Percentiles rank a stretch among this genome's conserved stretches.
Conservation (phyloP, 2,888 invertebrate genomes). For the Dioctria linearis region DNA sequence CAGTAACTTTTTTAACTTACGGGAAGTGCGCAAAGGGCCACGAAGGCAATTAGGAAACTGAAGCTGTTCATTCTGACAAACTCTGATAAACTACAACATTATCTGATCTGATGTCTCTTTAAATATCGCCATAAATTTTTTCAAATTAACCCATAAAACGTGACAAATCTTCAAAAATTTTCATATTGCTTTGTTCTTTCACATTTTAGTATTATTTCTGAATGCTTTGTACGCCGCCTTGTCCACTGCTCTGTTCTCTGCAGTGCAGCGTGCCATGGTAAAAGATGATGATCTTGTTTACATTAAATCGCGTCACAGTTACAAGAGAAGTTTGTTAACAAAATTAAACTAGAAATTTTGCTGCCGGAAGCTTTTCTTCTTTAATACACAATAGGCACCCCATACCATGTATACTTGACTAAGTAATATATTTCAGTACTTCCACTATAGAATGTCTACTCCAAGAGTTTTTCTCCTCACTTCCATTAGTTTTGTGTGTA, state of each 20-base stretch:
- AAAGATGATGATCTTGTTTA: not conserved
- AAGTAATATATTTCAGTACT: too few relatives aligned
- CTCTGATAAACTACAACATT: slow-evolving; percentile 23
- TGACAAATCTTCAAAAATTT: not conserved
- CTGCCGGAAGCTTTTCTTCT: too few relatives aligned
- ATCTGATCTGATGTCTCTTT: slow-evolving; percentile 31
- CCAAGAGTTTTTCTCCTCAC: too few relatives aligned
- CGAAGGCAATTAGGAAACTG: slow-evolving; percentile 45
- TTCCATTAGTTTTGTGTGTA: too few relatives aligned
- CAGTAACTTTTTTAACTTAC: slow-evolving; percentile 14
- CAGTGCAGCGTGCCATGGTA: not conserved
- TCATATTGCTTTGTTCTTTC: slow-evolving; percentile 37
- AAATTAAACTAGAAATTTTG: too few relatives aligned
- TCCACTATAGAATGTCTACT: too few relatives aligned
- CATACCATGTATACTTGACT: too few relatives aligned
- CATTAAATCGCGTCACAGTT: not conserved
- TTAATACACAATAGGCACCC: too few relatives aligned
- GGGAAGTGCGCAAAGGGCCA: slow-evolving; percentile 13
- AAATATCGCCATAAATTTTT: slow-evolving; percentile 37
- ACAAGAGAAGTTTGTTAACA: too few relatives aligned
- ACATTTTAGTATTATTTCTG: slow-evolving; percentile 2
- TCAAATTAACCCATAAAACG: slow-evolving; percentile 44
- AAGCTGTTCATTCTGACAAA: slow-evolving; percentile 43
- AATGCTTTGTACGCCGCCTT: slow-evolving; percentile 4
- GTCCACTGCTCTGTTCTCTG: not conserved